phyloP scores from a whole-genome alignment of 2,113 vertebrate genomes.

The Nothocercus julius region DNA sequence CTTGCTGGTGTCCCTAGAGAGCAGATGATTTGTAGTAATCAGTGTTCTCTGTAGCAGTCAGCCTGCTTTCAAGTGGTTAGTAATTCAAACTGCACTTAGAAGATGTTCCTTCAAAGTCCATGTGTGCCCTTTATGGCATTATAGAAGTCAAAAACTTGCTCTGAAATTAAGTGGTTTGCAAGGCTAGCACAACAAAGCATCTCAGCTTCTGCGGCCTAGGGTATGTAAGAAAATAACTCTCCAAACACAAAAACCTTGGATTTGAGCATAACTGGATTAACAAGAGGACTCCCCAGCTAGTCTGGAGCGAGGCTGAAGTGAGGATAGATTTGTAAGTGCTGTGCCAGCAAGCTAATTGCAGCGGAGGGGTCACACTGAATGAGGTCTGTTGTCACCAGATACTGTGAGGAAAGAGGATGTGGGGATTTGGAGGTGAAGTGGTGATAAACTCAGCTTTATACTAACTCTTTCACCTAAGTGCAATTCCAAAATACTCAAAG shows the following conservation, averaged over 20 bases:
- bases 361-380: not conserved
- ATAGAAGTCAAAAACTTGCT: not conserved
- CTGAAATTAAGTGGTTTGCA: not conserved
- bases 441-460: not conserved
- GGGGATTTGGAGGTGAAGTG: not conserved
- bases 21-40: not conserved
- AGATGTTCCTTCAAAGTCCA: not conserved
- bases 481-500: not conserved
- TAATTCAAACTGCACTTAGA: not conserved
- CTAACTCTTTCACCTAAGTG: too few relatives aligned
- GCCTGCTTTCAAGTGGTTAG: not conserved
- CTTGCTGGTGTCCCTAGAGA: constrained; percentile 18
- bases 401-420: not conserved
- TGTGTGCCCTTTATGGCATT: not conserved
- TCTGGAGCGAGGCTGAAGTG: not conserved
- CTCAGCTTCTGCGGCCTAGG: not conserved
- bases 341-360: not conserved
- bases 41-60: not conserved
- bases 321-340: not conserved
- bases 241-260: not conserved
- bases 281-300: rapidly evolving
- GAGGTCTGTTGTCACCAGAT: not conserved
- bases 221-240: rapidly evolving
- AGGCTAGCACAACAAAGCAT: not conserved
- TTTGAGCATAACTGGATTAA: not conserved